Base-by-base conservation (phyloP, 2,888 invertebrate species). In the Melikaiella ostensackeni region DNA sequence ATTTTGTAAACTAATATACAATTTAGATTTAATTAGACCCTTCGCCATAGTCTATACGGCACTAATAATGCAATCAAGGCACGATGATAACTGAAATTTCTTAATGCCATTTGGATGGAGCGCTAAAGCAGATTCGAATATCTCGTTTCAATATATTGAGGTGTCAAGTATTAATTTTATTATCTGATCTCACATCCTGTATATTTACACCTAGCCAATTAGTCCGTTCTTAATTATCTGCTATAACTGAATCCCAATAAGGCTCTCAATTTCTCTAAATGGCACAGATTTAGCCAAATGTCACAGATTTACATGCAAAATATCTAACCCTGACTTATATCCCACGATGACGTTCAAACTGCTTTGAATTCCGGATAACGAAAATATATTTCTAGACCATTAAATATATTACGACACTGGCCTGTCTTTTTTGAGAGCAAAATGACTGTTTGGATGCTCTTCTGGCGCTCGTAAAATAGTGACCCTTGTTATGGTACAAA, bases 251-350 rank as follows among this genome's bases (percentile, higher is more conserved):
- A 16, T 42, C 5, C 16, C 42, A 16, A 42, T 42, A 16, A 42
- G 42, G 42, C 13, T 42, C 13, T 42, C 11, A 50, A 50, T n/a
- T n/a, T 8, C 9, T 50, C 50, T 50, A n/a, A 50, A 50, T 50
- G 13, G 16, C 33, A 50, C 66, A 70, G 50, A 46, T 66, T 66
- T 46, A 70, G 11, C 11, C 5, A 70, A 70, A 70, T 50, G 50
- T 70, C 70, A 70, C 11, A 30, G 30, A 50, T 70, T 50, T 6
- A 33, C n/a, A 30, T 70, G 30, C 30, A 70, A 50, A 70, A 50
- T 38, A n/a, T 50, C 30, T 70, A 70, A 46, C 27, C 50, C 19
- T 30, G 70, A 70, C 30, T 46, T 70, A n/a, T 33, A 30, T 50
- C 1, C 6, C 11, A 42, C 19, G 70, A n/a, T 27, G 1, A 42